These are phyloP conservation scores for Furcula furcula DNA, from an alignment of 2,888 invertebrate species.

Conservation along the genomic window DNA sequence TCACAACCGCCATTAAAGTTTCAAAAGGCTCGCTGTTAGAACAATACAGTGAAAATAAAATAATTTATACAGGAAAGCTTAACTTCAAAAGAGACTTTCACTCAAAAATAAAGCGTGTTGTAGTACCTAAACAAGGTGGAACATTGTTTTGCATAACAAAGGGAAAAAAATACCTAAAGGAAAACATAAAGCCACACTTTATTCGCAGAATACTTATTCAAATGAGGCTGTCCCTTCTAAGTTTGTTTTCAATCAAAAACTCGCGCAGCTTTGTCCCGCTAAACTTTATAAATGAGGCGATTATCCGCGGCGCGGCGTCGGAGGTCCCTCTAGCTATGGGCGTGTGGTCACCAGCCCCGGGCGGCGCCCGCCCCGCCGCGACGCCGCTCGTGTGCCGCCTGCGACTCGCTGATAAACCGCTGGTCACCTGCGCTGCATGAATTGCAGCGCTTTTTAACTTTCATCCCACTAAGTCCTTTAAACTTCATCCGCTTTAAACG, in stretches of 20 bases:
- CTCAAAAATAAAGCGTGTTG: conserved; percentile 82
- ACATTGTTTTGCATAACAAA: conserved; percentile 82
- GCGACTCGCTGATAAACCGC: conserved; percentile 72
- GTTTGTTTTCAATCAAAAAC: conserved; percentile 83
- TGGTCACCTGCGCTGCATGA: conserved; percentile 80
- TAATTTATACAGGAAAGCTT: conserved; percentile 81
- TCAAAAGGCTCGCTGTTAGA: conserved; percentile 71
- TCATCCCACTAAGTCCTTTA: conserved; percentile 71
- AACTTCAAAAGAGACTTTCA: conserved; percentile 82
- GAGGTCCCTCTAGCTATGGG: conserved; percentile 61
- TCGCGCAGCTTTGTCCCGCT: conserved; percentile 79
- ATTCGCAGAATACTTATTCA: conserved; percentile 82
- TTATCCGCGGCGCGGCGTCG: conserved; percentile 71
- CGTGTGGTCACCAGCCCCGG: conserved; percentile 45
- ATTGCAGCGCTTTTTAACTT: conserved; percentile 80
- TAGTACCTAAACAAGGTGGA: conserved; percentile 82
- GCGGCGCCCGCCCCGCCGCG: conserved; percentile 20
- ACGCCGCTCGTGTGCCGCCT: conserved; percentile 39
- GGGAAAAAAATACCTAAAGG: conserved; percentile 80
- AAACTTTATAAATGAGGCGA: conserved; percentile 82
- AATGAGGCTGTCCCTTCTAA: conserved; percentile 82
- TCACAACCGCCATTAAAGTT: conserved; percentile 68
- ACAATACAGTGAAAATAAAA: conserved; percentile 80
- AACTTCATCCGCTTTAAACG: conserved; percentile 73
- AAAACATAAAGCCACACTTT: conserved; percentile 82